Conservation (phyloP, 1,140 invertebrate genomes). For the Eubasilissa regina region DNA sequence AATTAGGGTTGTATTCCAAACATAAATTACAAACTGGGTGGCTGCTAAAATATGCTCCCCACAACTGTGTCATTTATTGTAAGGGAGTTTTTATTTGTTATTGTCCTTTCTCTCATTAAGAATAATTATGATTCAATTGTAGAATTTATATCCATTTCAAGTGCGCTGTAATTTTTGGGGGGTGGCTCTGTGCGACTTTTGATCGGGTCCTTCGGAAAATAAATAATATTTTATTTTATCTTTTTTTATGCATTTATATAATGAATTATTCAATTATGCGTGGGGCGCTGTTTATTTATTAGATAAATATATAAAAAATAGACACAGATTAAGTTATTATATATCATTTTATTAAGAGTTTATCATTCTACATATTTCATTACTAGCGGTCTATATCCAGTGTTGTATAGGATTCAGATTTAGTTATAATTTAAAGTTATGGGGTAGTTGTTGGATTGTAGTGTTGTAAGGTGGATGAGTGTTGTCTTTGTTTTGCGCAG, state of each 20-base stretch:
- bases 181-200: not conserved
- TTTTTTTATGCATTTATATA: not conserved
- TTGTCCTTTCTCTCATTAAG: conserved; percentile 54
- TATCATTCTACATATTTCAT: too few species aligned
- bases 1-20: conserved; percentile 24
- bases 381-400: too few species aligned
- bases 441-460: too few species aligned
- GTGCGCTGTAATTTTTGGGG: conserved; percentile 18
- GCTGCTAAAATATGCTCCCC: conserved; percentile 52
- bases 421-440: too few species aligned
- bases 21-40: conserved; percentile 47
- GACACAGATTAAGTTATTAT: too few species aligned
- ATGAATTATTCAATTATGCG: too few species aligned
- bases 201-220: not conserved
- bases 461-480: too few species aligned
- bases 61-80: conserved; percentile 46
- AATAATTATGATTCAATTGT: conserved; percentile 60
- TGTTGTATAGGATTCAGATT: too few species aligned
- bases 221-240: not conserved
- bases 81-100: conserved; percentile 26
- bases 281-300: too few species aligned
- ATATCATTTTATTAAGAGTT: too few species aligned
- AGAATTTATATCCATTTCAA: conserved; percentile 48
- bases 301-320: too few species aligned
- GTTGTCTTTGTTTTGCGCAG: too few species aligned